These are phyloP conservation scores for Drosophila tani DNA, from an alignment of 1,140 invertebrate species.

Conservation along the genomic window DNA sequence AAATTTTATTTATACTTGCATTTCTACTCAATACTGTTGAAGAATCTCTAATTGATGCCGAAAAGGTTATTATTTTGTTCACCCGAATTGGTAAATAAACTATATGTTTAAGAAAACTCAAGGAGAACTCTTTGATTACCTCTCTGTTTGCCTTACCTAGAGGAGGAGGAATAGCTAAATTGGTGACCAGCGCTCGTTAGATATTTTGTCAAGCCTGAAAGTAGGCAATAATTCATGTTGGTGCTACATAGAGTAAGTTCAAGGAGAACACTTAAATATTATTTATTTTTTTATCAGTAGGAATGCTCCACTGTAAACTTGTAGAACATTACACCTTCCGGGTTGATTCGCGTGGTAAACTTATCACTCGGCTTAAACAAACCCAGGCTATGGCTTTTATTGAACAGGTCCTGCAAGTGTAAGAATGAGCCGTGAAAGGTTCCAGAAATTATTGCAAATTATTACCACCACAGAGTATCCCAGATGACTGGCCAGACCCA, in stretches of 20 bases:
- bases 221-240: no score
- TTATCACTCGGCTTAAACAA: conserved; percentile 44
- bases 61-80: conserved; percentile 39
- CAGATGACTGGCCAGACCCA: conserved; percentile 34
- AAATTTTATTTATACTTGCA: conserved; percentile 54
- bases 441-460: neutral
- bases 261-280: no score
- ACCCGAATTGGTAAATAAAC: conserved; percentile 45
- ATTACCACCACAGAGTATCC: conserved; percentile 57
- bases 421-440: neutral
- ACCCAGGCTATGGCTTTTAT: conserved; percentile 31
- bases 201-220: no score
- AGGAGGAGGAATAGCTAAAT: no score
- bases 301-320: conserved; percentile 44
- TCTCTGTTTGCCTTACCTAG: no score
- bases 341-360: conserved; percentile 52
- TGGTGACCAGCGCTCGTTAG: no score
- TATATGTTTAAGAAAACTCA: conserved; percentile 31
- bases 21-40: conserved; percentile 49
- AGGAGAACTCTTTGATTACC: no score
- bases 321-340: conserved; percentile 56
- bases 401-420: conserved; percentile 53
- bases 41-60: conserved; percentile 40
- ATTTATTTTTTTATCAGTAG: conserved; percentile 20
- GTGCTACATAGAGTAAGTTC: no score